Conservation (phyloP, 2,888 invertebrate genomes). For the Sipha maydis region DNA sequence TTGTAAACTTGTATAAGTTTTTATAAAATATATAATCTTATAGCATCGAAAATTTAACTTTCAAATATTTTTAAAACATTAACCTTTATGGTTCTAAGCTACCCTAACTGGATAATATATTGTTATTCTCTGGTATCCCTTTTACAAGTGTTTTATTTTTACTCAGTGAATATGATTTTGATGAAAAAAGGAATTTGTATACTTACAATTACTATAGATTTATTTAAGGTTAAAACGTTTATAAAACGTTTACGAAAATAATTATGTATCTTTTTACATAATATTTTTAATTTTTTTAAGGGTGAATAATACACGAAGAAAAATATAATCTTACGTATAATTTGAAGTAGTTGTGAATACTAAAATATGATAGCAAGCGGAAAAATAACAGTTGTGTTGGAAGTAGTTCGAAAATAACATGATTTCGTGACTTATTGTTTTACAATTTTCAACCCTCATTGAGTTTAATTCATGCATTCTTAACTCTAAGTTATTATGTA, state of each 20-base stretch:
- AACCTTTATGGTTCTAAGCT: neutral
- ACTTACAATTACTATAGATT: neutral
- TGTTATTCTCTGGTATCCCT: neutral
- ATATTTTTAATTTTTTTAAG: too few species aligned
- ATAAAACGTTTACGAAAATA: too few species aligned
- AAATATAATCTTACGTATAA: neutral
- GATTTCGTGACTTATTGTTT: slow-evolving; percentile 40
- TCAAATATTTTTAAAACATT: slow-evolving; percentile 10
- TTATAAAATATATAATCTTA: slow-evolving; percentile 17
- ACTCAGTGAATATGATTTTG: neutral
- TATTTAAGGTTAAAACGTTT: too few species aligned
- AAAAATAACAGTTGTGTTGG: slow-evolving; percentile 32
- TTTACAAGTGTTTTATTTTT: neutral
- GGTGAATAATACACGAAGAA: neutral
- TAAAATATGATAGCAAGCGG: slow-evolving; percentile 12
- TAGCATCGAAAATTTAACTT: slow-evolving; percentile 14
- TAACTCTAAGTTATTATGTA: slow-evolving; percentile 21
- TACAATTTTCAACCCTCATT: slow-evolving; percentile 30
- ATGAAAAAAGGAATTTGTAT: neutral
- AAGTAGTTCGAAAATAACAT: neutral
- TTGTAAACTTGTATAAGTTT: slow-evolving; percentile 29
- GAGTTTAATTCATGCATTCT: slow-evolving; percentile 1
- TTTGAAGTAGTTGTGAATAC: neutral
- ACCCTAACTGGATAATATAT: neutral
- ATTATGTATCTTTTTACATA: too few species aligned